phyloP scores from a whole-genome alignment of 1,140 invertebrate genomes.

The Brachionus angularis region DNA sequence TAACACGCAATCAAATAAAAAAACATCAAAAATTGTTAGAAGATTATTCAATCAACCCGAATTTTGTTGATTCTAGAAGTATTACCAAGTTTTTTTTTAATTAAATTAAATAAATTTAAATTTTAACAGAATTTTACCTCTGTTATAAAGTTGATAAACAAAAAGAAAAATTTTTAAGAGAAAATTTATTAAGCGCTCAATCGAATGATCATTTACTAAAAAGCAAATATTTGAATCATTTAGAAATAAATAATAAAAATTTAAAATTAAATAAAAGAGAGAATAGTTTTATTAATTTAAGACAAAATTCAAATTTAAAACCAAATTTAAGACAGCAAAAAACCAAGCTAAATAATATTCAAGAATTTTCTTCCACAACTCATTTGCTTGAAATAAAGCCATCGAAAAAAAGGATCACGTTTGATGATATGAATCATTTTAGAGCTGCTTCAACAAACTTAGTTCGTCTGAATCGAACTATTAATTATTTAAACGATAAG shows the following conservation, averaged over 20 bases:
- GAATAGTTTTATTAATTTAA: slow-evolving; percentile 7
- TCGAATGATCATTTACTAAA: slow-evolving; percentile 28
- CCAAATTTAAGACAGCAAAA: background rate
- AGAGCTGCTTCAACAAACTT: slow-evolving; percentile 9
- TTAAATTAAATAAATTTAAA: too few species aligned
- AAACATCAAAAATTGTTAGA: slow-evolving; percentile 37
- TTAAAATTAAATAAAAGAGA: background rate
- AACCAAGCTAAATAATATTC: background rate
- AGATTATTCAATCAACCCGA: background rate
- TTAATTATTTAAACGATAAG: slow-evolving; percentile 3
- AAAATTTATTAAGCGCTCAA: slow-evolving; percentile 4
- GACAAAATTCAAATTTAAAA: background rate
- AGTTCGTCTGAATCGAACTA: slow-evolving; percentile 2
- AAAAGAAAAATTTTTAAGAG: slow-evolving; percentile 33
- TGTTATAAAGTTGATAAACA: slow-evolving; percentile 28
- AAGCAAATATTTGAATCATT: slow-evolving; percentile 30
- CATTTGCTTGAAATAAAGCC: too few species aligned
- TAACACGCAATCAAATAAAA: slow-evolving; percentile 41
- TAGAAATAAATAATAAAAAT: background rate
- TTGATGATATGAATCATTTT: background rate
- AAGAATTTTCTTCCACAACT: too few species aligned
- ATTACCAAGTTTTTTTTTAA: background rate
- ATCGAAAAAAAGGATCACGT: background rate
- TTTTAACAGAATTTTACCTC: background rate
- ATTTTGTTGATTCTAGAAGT: slow-evolving; percentile 16